Conservation (phyloP, 1,140 invertebrate genomes). For the Neodiprion virginianus region DNA sequence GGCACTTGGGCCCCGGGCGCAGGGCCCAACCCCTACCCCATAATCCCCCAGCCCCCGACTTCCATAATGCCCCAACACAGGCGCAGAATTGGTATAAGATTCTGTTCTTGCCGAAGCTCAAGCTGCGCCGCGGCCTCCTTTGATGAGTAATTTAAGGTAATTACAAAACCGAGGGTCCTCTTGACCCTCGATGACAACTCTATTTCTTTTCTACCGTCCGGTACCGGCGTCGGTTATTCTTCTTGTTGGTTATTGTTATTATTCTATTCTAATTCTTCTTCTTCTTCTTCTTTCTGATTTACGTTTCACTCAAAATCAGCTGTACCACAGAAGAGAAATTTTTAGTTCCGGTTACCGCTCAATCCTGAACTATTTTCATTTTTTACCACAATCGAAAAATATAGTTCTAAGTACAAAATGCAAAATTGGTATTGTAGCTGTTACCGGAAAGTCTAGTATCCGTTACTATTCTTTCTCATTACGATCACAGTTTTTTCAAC, state of each 20-base stretch:
- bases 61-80: background rate
- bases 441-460: too few species aligned
- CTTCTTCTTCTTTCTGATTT: background rate
- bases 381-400: too few species aligned
- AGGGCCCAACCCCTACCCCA: background rate
- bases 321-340: too few species aligned
- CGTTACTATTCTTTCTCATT: too few species aligned
- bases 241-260: too few species aligned
- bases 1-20: conserved; percentile 12
- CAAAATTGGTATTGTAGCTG: too few species aligned
- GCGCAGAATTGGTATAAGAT: background rate
- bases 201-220: background rate
- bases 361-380: too few species aligned
- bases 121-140: conserved; percentile 20
- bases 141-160: conserved; percentile 27
- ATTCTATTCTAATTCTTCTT: too few species aligned
- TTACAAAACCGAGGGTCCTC: conserved; percentile 19
- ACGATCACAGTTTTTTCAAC: too few species aligned
- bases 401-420: too few species aligned
- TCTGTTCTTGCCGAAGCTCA: conserved; percentile 3
- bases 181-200: conserved; percentile 13
- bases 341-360: too few species aligned
- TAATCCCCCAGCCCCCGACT: background rate
- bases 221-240: background rate
- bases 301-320: background rate